Evolutionary conservation across 2,888 invertebrate species (phyloP), one percentile per base, ranked within the genome.

Genomic region (Drosophila infuscata): DNA sequence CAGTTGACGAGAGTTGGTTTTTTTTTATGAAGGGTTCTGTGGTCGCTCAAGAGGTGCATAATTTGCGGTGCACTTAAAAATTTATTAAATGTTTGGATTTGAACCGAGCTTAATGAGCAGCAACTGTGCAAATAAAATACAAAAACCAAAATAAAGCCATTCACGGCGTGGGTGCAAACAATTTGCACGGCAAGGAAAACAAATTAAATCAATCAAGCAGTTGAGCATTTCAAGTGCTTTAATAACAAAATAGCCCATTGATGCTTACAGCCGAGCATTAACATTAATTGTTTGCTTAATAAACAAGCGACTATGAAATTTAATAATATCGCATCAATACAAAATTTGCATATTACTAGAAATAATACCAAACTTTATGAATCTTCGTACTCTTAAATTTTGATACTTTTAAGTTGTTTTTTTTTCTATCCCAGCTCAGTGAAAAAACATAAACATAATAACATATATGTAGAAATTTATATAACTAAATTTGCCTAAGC

Each of bases 1-100:
- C 29, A 54, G 63, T 62, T 77, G 76, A 76, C 77, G 74, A 74
- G 82, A 64, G 64, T 63, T 48, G 74, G 63, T 66, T 74, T 76
- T 65, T 59, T 56, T 56, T 15, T 8, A 4, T 54, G 69, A 63
- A 51, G 33, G 74, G 66, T 38, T 69, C 79, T 70, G 63, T 59
- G 83, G 79, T 74, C 71, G 78, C 74, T 76, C 71, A 64, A 78
- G 67, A 38, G 70, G 67, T 54, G 58, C 78, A 76, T 76, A 81
- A 83, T 84, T 84, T 88, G 81, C 86, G 54, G 53, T 74, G 74
- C 83, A 88, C 88, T 84, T 88, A 84, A 86, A 83, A 81, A 88
- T 85, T 73, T 86, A 87, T 87, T 83, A 85, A 85, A 83, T 88
- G 84, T 82, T 87, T 81, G 86, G 78, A 71, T 83, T 83, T 78